Percentiles rank a stretch among this genome's conserved stretches.
Evolutionary conservation across 2,113 vertebrate genomes (phyloP).

Genomic region (Phrynocephalus versicolor): DNA sequence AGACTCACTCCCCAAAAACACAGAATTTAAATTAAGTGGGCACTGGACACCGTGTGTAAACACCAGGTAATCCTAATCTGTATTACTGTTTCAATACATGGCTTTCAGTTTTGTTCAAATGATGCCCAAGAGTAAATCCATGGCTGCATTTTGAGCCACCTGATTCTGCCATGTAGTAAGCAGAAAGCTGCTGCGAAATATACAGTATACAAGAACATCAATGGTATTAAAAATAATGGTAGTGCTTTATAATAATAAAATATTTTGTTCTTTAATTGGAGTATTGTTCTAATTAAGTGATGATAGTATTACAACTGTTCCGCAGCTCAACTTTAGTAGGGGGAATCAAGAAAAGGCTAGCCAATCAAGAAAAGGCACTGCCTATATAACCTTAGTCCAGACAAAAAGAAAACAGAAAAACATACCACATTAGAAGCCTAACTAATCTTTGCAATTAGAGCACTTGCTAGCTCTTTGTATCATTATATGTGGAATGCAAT

Average conservation of each 20-base stretch:
- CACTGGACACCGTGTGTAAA: too few relatives aligned
- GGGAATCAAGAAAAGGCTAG: too few relatives aligned
- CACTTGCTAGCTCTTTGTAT: not conserved
- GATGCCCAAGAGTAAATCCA: not conserved
- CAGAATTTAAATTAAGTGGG: too few relatives aligned
- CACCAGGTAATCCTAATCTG: too few relatives aligned
- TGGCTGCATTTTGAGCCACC: not conserved
- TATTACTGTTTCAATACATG: too few relatives aligned
- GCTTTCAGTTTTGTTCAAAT: not conserved
- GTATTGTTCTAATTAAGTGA: not conserved
- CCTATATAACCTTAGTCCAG: constrained; percentile 32
- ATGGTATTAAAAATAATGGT: not conserved
- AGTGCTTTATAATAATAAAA: constrained; percentile 8
- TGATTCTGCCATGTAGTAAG: not conserved
- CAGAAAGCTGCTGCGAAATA: not conserved
- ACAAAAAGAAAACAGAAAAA: constrained; percentile 25
- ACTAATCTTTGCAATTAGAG: constrained; percentile 41
- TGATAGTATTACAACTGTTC: not conserved
- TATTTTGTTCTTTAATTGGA: not conserved
- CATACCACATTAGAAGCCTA: constrained; percentile 29
- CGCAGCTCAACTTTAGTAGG: constrained; percentile 8
- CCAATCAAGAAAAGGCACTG: constrained; percentile 7
- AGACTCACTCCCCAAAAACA: too few relatives aligned
- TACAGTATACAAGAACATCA: not conserved
- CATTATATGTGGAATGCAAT: constrained; percentile 49